Percentiles rank a stretch among this genome's conserved stretches.
These are phyloP conservation scores for Amblyteles armatorius DNA, from an alignment of 2,888 invertebrate genomes.

Conservation along the genomic window DNA sequence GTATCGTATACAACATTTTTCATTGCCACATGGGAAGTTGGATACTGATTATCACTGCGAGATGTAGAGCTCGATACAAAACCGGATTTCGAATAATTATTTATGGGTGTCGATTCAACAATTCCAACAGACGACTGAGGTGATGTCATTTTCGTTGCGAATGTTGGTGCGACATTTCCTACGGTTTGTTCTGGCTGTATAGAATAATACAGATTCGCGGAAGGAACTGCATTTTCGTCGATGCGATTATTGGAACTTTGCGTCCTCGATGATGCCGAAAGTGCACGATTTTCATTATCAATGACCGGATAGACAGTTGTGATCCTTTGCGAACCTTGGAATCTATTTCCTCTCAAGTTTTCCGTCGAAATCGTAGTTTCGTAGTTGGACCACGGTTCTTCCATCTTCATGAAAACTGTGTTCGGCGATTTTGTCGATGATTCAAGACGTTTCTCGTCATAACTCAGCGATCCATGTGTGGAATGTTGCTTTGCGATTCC, in stretches of 20 bases:
- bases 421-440: not conserved
- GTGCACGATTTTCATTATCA: not conserved
- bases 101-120: not conserved
- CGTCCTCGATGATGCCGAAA: not conserved
- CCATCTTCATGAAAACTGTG: not conserved
- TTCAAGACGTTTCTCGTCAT: not conserved
- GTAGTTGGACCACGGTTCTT: not conserved
- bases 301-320: constrained; percentile 14
- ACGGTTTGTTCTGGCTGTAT: not conserved
- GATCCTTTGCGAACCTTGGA: not conserved
- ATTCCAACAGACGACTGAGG: not conserved
- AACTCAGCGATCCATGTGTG: not conserved
- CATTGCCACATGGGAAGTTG: constrained; percentile 6
- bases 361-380: not conserved
- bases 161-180: not conserved
- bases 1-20: not conserved
- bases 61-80: not conserved
- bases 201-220: constrained; percentile 2
- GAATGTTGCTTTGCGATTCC: not conserved
- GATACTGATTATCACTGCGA: not conserved
- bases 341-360: not conserved
- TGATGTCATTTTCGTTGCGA: not conserved
- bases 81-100: constrained; percentile 4
- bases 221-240: not conserved
- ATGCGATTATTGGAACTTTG: not conserved